These are phyloP conservation scores for Euthynnus affinis DNA, from an alignment of 2,797 vertebrate genomes.

Conservation along the genomic window DNA sequence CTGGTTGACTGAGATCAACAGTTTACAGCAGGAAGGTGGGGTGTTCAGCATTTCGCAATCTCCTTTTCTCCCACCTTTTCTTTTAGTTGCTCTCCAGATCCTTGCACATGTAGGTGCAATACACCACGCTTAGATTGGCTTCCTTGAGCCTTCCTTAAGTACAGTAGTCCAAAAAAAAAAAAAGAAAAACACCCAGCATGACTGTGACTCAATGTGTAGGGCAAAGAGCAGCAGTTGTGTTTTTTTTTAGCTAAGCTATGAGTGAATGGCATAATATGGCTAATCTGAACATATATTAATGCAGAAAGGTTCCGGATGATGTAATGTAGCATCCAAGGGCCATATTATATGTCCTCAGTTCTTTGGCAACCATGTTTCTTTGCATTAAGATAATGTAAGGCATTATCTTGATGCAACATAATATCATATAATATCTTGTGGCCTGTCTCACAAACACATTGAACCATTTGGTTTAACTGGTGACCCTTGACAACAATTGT, in stretches of 20 bases:
- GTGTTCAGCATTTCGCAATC: neutral
- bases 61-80: neutral
- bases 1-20: conserved; percentile 20
- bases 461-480: neutral
- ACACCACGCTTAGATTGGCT: neutral
- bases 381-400: too few relatives aligned
- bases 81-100: neutral
- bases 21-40: neutral
- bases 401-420: neutral
- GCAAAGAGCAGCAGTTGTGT: neutral
- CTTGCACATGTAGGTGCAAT: neutral
- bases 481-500: neutral
- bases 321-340: neutral
- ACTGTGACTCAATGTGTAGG: neutral
- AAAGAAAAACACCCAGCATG: neutral
- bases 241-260: too few relatives aligned
- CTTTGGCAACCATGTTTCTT: neutral
- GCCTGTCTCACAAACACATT: neutral
- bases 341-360: neutral
- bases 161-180: neutral
- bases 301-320: neutral
- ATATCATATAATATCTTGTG: neutral
- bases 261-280: neutral
- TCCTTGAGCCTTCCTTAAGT: neutral
- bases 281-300: neutral